Base-by-base conservation (phyloP, 2,113 vertebrate genomes). In the Syngnathus floridae region DNA sequence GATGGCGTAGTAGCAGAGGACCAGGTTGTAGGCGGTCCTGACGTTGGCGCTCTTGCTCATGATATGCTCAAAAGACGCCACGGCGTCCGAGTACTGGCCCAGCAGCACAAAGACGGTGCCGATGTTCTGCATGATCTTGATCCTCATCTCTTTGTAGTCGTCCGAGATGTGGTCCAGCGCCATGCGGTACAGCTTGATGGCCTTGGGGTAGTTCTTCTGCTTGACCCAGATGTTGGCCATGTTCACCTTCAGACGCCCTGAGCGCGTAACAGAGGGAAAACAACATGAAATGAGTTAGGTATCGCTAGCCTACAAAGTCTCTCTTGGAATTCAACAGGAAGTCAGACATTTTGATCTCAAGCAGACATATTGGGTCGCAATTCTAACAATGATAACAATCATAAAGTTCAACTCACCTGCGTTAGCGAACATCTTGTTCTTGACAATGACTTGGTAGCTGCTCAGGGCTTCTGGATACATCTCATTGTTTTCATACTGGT, bases 181-280 rank as follows among this genome's bases (percentile, higher is more conserved):
- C 96, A 99, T 99, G 46, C 94, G 92, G 83, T 99, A 99, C 88
- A 98, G 95, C 79, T 99, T 99, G 72, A 98, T 93, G 45, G 97
- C 95, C 83, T 95, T 98, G 49, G 93, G 92, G 84, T 95, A 99
- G 87, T 95, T 99, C 72, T 92, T 93, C 83, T 99, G 96, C 73
- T 97, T 97, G 76, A 97, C 91, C 77, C 95, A 97, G 76, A 98
- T 98, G 84, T 99, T 99, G 85, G 91, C 96, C 93, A 99, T 98
- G 85, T 98, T 99, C 66, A 98, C 93, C 82, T 96, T 98, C 67
- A 99, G 78, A 22, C 91, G 90, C 38, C 97, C 97, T 99, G 79
- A 57, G 22, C 4, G 10, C 14, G 3, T 1, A 40, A 57, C 5
- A 14, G 40, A 38, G 37, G 13, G 5, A 62, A 26, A 26, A 40